Base-by-base conservation (phyloP, 1,140 invertebrate species). In the Zaprionus ornatus region DNA sequence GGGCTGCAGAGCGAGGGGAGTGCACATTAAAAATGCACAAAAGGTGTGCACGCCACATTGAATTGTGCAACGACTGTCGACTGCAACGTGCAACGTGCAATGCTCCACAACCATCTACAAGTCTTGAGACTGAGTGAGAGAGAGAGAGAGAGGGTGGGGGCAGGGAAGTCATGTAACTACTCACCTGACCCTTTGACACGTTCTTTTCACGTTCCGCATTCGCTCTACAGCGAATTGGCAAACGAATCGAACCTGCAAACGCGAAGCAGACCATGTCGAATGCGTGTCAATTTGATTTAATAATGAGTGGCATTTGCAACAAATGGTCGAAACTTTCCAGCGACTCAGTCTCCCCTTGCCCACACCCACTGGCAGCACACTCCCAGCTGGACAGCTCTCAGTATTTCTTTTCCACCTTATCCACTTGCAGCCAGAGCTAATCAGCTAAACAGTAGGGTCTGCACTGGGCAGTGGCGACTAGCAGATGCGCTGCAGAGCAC, bases 231-330 rank as follows among this genome's bases (percentile, higher is more conserved):
- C 52, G 25, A 64, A 67, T 73, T 62, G 70, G 40, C 32, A 74
- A 67, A 80, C 69, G 60, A 57, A 74, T 21, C 61, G 61, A 52
- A 60, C 12, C 6, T 9, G 48, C 0, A 23, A 60, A 70, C 55
- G 60, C 50, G 73, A 55, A 70, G 40, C 29, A 29, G n/a, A 17
- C 15, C 40, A 17, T 17, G 40, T 45, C 59, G 60, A 60, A 72
- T 55, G 60, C 42, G 77, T 88, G 80, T 88, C 84, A 84, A 84
- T 88, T 84, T 80, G 70, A 88, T 84, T 87, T 84, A 80, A 88
- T 80, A 84, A 88, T 80, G 68, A 87, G 69, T 84, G 79, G 54
- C 82, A 76, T 54, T 86, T 37, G 56, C 64, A 65, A 48, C 57
- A 17, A 17, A 55, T 69, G 52, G 21, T 10, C 17, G 52, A 37